These are phyloP conservation scores for Hexactinellida sp. DNA, from an alignment of 37 sponge, comb jelly and placozoan genomes.

Conservation along the genomic window DNA sequence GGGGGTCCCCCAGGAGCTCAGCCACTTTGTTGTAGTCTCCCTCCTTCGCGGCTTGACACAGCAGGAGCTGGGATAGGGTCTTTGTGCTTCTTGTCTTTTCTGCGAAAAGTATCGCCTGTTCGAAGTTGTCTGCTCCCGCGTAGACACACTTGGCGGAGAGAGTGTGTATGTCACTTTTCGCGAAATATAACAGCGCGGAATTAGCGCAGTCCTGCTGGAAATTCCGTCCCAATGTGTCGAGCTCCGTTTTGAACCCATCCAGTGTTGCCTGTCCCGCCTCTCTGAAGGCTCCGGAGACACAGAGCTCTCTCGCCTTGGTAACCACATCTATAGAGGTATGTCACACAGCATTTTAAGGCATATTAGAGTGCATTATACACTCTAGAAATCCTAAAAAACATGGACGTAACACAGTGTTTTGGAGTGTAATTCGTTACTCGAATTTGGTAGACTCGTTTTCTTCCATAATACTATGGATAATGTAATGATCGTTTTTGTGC, in stretches of 20 bases:
- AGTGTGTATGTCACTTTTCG: background rate
- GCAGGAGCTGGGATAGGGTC: background rate
- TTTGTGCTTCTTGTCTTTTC: background rate
- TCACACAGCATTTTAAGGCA: background rate
- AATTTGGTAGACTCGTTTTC: no score
- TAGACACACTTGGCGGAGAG: background rate
- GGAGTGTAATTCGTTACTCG: no score
- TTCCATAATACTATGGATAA: no score
- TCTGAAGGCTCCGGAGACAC: background rate
- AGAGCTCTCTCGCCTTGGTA: background rate
- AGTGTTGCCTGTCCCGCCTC: background rate
- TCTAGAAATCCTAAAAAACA: no score
- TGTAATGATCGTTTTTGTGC: no score
- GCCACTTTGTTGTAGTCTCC: background rate
- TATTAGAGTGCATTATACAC: background rate
- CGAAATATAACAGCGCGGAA: background rate
- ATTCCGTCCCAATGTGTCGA: background rate
- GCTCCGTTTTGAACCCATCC: background rate
- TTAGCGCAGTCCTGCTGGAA: background rate
- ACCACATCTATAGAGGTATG: background rate
- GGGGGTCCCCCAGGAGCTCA: background rate
- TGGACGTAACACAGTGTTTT: no score
- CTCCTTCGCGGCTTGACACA: background rate
- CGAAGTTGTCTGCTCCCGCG: constrained; percentile 1
- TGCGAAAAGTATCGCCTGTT: constrained; percentile 11